Base-by-base conservation (phyloP, 92 coral and sea anemone genomes). In the Phenganax stokvisi region DNA sequence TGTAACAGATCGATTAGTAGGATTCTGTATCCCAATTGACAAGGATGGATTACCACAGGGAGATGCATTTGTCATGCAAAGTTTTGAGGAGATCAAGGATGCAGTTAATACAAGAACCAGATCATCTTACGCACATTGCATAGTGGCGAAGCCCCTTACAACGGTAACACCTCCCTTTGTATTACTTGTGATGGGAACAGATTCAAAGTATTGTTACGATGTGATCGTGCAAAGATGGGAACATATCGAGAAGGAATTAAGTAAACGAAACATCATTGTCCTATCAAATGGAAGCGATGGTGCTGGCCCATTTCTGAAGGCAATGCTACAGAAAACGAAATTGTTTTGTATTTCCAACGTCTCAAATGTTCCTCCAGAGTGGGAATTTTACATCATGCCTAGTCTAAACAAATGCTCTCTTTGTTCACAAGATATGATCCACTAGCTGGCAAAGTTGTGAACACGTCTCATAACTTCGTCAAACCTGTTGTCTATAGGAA, bases 261-360 rank as follows among this genome's bases (percentile, higher is more conserved):
- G 70, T 17, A 64, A 64, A 64, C 70, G 70, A 64, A 64, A 64
- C 30, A 64, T 64, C 30, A 2, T 64, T 44, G 70, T 64, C 12
- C 0, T 64, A 64, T 64, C 70, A 7, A 64, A 12, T 17, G 70
- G 70, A 64, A 12, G 11, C 8, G 70, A 64, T 64, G 70, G 70
- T 64, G 70, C 70, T 7, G 70, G 70, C 12, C 70, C 70, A 64
- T 64, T 64, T 64, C 37, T 64, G 7, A 64, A 64, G 37, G 70
- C 70, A 17, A 64, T 64, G 70, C 5, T 64, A 7, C 6, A 4
- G 37, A 20, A 17, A 12, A n/a, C 37, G 5, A 64, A 64, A 3
- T 28, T 64, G 70, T 28, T 64, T 12, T 20, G 12, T 13, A 59
- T 44, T 10, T 64, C 8, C 9, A 12, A 6, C 27, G 17, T 10